These are phyloP conservation scores for Ahaetulla prasina DNA, from an alignment of 2,113 vertebrate species.

Conservation along the genomic window DNA sequence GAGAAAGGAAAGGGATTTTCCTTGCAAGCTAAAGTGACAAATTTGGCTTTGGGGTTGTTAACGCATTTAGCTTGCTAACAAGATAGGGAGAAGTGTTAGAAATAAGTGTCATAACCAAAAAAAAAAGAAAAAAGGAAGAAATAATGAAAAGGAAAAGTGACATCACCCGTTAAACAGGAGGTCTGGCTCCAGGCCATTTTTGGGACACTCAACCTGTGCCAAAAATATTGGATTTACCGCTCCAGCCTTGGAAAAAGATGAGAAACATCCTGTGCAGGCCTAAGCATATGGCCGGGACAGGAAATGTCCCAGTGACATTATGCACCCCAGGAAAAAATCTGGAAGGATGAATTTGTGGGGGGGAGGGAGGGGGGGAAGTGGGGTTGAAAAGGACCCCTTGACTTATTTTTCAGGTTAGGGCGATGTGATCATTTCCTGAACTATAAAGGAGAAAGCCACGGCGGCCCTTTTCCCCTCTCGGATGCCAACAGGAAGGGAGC, in stretches of 20 bases:
- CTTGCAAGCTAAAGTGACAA: conserved; percentile 19
- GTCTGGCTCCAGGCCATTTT: conserved; percentile 40
- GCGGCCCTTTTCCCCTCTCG: neutral
- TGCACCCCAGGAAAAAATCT: conserved; percentile 8
- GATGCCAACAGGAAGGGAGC: neutral
- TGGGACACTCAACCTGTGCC: conserved; percentile 45
- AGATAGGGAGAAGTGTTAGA: neutral
- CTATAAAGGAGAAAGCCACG: neutral
- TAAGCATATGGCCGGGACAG: conserved; percentile 54
- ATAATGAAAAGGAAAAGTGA: conserved; percentile 60
- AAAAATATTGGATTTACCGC: conserved; percentile 35
- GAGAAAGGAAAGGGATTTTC: neutral
- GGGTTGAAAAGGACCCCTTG: conserved; percentile 7
- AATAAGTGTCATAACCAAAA: neutral
- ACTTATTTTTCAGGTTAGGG: conserved; percentile 48
- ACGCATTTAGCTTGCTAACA: conserved; percentile 59
- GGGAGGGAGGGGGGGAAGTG: neutral
- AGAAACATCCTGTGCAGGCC: conserved; percentile 61
- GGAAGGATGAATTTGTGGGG: conserved; percentile 31
- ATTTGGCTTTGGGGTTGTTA: conserved; percentile 47
- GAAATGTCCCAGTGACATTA: conserved; percentile 51
- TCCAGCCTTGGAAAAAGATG: conserved; percentile 33
- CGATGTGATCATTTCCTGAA: conserved; percentile 55
- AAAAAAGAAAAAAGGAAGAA: conserved; percentile 33
- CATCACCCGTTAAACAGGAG: conserved; percentile 64